Conservation (phyloP, 92 coral and sea anemone species). For the Actinernus sp. region DNA sequence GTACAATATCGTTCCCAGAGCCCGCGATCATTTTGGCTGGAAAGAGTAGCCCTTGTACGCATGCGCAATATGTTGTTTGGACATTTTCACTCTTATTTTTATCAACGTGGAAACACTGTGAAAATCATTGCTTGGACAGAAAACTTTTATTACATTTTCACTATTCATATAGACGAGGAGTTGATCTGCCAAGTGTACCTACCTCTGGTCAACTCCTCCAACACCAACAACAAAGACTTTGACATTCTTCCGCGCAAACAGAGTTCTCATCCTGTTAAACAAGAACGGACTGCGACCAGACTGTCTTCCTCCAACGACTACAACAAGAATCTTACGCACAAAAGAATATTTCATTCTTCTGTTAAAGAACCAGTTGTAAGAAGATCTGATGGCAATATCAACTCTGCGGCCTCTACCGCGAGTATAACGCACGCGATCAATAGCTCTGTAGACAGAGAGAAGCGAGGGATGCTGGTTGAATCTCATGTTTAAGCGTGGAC, state of each 20-base stretch:
- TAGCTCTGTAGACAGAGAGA: conserved; percentile 2
- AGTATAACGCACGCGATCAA: conserved; percentile 34
- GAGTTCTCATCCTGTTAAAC: conserved; percentile 10
- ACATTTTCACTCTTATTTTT: too few species aligned
- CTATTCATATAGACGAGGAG: too few species aligned
- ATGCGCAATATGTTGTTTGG: too few species aligned
- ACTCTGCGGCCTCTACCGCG: conserved; percentile 23
- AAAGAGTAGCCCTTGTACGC: too few species aligned
- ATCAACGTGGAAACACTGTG: too few species aligned
- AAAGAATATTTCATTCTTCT: conserved; percentile 12
- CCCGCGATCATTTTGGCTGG: too few species aligned
- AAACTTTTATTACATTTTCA: too few species aligned
- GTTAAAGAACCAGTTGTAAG: conserved; percentile 17
- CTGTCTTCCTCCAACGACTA: conserved; percentile 33
- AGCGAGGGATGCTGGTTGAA: conserved; percentile 32
- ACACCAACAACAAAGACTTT: conserved; percentile 18
- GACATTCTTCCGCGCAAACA: conserved; percentile 15
- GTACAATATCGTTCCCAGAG: too few species aligned
- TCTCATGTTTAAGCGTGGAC: conserved; percentile 31
- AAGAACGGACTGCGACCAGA: conserved; percentile 12
- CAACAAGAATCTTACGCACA: conserved; percentile 33
- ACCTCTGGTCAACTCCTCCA: conserved; percentile 24
- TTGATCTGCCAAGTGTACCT: too few species aligned
- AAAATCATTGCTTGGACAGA: too few species aligned
- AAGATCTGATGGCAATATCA: conserved; percentile 21